A percentile compares a stretch with the other conserved stretches of the same genome.
phyloP scores from a whole-genome alignment of 2,888 invertebrate genomes.

The Amphimallon solstitiale region DNA sequence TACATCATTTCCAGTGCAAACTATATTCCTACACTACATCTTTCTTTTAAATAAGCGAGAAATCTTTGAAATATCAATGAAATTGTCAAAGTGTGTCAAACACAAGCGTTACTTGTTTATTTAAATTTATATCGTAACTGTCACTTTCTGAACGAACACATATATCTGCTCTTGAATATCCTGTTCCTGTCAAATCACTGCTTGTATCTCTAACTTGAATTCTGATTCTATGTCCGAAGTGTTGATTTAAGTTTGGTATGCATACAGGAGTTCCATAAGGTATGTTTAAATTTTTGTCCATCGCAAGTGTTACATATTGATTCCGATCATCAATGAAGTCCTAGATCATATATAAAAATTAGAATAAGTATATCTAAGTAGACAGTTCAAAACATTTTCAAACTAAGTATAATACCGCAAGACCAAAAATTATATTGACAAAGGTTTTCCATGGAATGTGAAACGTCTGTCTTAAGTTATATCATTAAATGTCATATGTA shows the following conservation, averaged over 20 bases:
- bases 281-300: slow-evolving; percentile 62
- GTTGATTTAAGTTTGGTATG: slow-evolving; percentile 65
- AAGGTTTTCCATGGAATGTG: too few relatives aligned
- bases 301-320: slow-evolving; percentile 64
- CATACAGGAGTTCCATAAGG: slow-evolving; percentile 64
- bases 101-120: slow-evolving; percentile 62
- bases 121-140: slow-evolving; percentile 65
- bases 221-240: slow-evolving; percentile 63
- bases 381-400: too few relatives aligned
- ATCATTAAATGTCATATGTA: too few relatives aligned
- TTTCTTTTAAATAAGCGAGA: too few relatives aligned
- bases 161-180: slow-evolving; percentile 64
- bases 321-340: slow-evolving; percentile 65
- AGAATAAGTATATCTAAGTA: too few relatives aligned
- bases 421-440: too few relatives aligned
- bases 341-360: slow-evolving; percentile 52
- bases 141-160: slow-evolving; percentile 66
- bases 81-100: slow-evolving; percentile 48
- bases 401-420: too few relatives aligned
- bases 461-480: too few relatives aligned
- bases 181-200: slow-evolving; percentile 57
- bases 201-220: slow-evolving; percentile 64
- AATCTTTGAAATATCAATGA: too few relatives aligned
- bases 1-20: too few relatives aligned
- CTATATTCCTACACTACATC: too few relatives aligned